Conservation (phyloP, 2,797 vertebrate genomes). For the Urocyon cinereoargenteus region DNA sequence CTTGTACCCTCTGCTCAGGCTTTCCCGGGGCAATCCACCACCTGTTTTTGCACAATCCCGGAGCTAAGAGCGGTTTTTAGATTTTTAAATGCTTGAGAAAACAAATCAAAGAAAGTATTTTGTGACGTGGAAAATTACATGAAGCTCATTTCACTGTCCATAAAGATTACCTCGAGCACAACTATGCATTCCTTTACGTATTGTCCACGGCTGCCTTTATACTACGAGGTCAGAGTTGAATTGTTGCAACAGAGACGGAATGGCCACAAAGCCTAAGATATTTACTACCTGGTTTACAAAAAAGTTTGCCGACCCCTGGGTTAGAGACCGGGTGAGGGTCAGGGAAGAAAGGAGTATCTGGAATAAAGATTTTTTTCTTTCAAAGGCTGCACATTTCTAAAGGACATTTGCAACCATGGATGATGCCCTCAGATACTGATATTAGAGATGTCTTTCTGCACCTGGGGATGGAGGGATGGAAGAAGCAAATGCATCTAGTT, state of each 20-base stretch:
- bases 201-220: neutral
- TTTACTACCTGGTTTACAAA: neutral
- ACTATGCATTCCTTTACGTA: neutral
- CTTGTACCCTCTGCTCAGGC: fast-evolving
- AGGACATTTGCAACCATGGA: constrained; percentile 78
- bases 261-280: neutral
- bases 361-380: constrained; percentile 80
- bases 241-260: neutral
- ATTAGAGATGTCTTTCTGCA: constrained; percentile 79
- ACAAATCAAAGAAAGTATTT: neutral
- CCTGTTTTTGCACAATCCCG: neutral
- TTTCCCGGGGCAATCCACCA: neutral
- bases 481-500: constrained; percentile 70
- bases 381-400: constrained; percentile 77
- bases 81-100: neutral
- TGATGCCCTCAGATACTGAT: constrained; percentile 79
- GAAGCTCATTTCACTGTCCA: neutral
- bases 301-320: neutral
- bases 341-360: constrained; percentile 76
- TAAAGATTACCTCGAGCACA: neutral
- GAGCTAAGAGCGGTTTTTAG: neutral
- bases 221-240: neutral
- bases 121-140: neutral
- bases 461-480: constrained; percentile 75
- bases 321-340: constrained; percentile 61